phyloP scores from a whole-genome alignment of 2,797 vertebrate species.

The Artibeus lituratus region DNA sequence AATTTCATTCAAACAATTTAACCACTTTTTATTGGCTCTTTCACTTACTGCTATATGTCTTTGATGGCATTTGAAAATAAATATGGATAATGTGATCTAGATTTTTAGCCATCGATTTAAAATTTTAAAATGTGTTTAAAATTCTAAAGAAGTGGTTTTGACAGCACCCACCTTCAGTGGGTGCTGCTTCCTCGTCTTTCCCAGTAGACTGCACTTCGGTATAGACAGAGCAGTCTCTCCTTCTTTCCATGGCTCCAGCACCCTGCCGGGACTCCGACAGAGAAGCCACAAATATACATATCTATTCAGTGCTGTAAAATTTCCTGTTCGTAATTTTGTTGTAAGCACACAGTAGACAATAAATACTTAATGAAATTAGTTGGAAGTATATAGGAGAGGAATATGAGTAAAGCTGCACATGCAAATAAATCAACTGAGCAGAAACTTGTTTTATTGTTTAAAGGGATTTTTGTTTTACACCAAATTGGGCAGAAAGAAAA shows the following conservation, averaged over 20 bases:
- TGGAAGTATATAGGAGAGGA: not conserved
- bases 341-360: not conserved
- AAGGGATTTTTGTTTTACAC: not conserved
- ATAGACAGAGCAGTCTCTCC: not conserved
- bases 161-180: not conserved
- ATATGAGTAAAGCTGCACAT: not conserved
- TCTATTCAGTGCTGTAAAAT: not conserved
- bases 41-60: not conserved
- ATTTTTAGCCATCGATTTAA: too few species aligned
- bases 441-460: not conserved
- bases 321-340: not conserved
- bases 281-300: not conserved
- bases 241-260: not conserved
- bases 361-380: not conserved
- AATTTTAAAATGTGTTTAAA: not conserved
- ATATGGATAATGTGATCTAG: not conserved
- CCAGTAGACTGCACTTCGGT: not conserved
- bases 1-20: not conserved
- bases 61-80: not conserved
- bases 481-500: not conserved
- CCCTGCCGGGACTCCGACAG: not conserved
- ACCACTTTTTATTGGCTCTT: not conserved
- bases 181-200: not conserved
- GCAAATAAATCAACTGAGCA: not conserved
- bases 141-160: not conserved